Conservation (phyloP, 2,888 invertebrate genomes). For the Corbicula japonica region DNA sequence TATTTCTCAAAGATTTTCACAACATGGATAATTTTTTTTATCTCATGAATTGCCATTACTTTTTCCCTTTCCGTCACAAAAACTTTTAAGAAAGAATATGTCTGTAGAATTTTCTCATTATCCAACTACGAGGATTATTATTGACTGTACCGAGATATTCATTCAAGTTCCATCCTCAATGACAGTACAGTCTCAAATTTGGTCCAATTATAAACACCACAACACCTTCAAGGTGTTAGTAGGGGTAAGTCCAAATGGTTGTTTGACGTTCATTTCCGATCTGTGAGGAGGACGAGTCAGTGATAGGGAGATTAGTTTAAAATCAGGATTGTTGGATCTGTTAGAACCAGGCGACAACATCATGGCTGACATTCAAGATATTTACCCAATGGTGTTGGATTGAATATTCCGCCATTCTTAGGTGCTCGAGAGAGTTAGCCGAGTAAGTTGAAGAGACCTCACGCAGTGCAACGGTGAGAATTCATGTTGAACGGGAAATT, state of each 20-base stretch:
- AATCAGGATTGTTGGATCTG: constrained; percentile 53
- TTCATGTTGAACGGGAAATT: constrained; percentile 67
- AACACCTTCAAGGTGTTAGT: constrained; percentile 66
- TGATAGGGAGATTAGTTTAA: constrained; percentile 59
- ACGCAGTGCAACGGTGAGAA: constrained; percentile 52
- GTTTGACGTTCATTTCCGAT: constrained; percentile 60
- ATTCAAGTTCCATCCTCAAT: constrained; percentile 43
- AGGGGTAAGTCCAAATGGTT: constrained; percentile 60
- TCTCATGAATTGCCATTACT: constrained; percentile 21
- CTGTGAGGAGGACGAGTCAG: constrained; percentile 63
- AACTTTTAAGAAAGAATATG: constrained; percentile 25
- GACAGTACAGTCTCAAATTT: constrained; percentile 50
- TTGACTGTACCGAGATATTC: constrained; percentile 48
- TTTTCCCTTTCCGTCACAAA: constrained; percentile 37
- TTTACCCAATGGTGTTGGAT: constrained; percentile 37
- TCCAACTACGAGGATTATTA: constrained; percentile 43
- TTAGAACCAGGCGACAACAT: constrained; percentile 58
- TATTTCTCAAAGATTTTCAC: constrained; percentile 47
- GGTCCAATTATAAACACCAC: constrained; percentile 67
- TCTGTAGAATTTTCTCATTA: constrained; percentile 26
- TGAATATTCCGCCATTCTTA: constrained; percentile 66
- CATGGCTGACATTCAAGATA: constrained; percentile 60
- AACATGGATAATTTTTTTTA: constrained; percentile 50
- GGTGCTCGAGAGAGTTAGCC: constrained; percentile 19
- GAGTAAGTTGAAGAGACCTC: constrained; percentile 44